Evolutionary conservation across 2,888 invertebrate genomes (phyloP), one percentile per base, ranked within the genome.

Genomic region (Phyllotreta cruciferae): DNA sequence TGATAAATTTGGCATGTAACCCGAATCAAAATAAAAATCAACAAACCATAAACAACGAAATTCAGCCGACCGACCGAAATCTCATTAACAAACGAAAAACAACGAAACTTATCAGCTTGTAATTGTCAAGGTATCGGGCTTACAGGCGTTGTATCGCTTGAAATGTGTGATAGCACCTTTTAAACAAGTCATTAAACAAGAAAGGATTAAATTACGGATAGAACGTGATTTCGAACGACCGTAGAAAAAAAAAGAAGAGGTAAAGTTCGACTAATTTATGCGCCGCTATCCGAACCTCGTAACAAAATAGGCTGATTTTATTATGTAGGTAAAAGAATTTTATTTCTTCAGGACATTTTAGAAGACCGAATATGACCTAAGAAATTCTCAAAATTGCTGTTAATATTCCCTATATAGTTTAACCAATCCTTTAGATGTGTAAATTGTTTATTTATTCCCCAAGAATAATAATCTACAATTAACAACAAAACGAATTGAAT

Each of bases 171-270:
- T 70, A 65, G 67, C 63, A 52, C 62, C 56, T 67, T 63, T 62
- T 52, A 70, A 70, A 73, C 73, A 71, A 70, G 71, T 68, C 66
- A 70, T 73, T 73, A 71, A 72, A 72, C 71, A 72, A 70, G 70
- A 64, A 58, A 50, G 70, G 70, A 72, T 73, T 72, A 71, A 70
- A 71, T 73, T 73, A 71, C 73, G 66, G 71, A 71, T 71, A 67
- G 71, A 67, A 69, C 68, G 63, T 56, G 69, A 52, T 65, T 67
- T 56, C 64, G 67, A 64, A 63, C 67, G 61, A 67, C 57, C 64
- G 61, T 63, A 66, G 68, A 69, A 70, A 64, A 66, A 63, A 66
- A 52, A 49, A 24, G 24, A 24, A 24, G 24, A 24, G 24, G 24
- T 24, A 24, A 69, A 69, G 35, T 42, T 52, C 56, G 37, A 64